Base-by-base conservation (phyloP, 53 echinoderm and acorn worm genomes). In the Temnopleurus reevesii region DNA sequence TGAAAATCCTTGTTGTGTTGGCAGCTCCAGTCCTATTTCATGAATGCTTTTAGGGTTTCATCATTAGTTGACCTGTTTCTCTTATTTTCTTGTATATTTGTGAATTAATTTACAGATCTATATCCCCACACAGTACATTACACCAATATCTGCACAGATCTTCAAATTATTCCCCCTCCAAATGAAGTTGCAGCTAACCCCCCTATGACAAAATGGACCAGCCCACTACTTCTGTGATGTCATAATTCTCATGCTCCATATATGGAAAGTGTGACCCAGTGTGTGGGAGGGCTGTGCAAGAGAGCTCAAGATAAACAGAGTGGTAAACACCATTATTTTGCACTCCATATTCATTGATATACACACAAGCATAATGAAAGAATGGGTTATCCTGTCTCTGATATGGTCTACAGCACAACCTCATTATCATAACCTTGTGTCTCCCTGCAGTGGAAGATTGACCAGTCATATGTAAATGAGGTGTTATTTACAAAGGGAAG, bases 251-350 rank as follows among this genome's bases (percentile, higher is more conserved):
- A 45, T 18, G 19, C 2, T 45, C 64, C 87, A 87, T 65, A 87
- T 87, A 87, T 47, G 87, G 71, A 49, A 45, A 23, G 4, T 18
- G 27, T 86, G 86, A 86, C 86, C 64, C 26, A 44, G 8, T 86
- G 86, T 31, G 64, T 86, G 86, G 64, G 86, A 86, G n/a, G n/a
- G n/a, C n/a, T n/a, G 86, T 31, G 64, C 61, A 63, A 47, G 86
- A 86, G 86, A 86, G 86, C 86, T 45, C 25, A 65, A 29, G 12
- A 33, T 66, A 66, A 26, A 53, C 34, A 31, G 45, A 64, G 27
- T 29, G 46, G 87, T 59, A 2, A 33, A 31, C 8, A n/a, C 15
- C 46, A 47, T 49, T 13, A 21, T 24, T 34, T 2, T 65, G 0
- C 21, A 2, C 6, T 66, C 3, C 71, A 2, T 33, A 4, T n/a